Base-by-base conservation (phyloP, 2,113 vertebrate species). In the Pterocles burchelli region DNA sequence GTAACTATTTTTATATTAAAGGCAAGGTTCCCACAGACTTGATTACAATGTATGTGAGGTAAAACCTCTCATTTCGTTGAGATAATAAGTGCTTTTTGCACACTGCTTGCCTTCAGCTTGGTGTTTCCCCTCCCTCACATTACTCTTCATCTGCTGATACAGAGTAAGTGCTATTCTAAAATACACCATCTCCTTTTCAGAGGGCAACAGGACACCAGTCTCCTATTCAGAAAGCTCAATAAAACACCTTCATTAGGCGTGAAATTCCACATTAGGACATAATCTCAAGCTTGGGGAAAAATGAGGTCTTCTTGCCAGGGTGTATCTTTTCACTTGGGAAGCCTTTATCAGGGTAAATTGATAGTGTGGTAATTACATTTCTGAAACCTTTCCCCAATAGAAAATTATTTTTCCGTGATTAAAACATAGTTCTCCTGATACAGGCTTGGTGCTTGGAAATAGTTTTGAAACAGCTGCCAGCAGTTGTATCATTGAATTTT, bases 391-490 rank as follows among this genome's bases (percentile, higher is more conserved):
- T 92, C 48, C 55, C n/a, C 68, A 54, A 25, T 16, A 94, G 74
- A 92, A 95, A 95, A 89, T 89, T 90, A 81, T 91, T 96, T 93
- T 96, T 89, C 13, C 21, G 38, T 91, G 59, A 93, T 95, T 96
- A 93, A 96, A 93, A 79, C 33, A 41, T 89, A 28, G 34, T n/a
- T 81, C 61, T 94, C 26, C 48, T 76, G 85, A 90, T 79, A 84
- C 16, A 45, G 70, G 45, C 70, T 95, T 91, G 29, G 26, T 94
- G 70, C 57, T 95, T 90, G 89, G 90, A 97, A 94, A 87, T 88
- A 74, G 95, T 90, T 91, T 67, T 38, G 85, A 86, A 94, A 85
- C 45, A 77, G 49, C 93, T 92, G 72, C 76, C 63, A 93, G 57
- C 11, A 38, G 72, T 65, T 95, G 12, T 63, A 93, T 96, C 11